Evolutionary conservation across 2,888 invertebrate species (phyloP), one percentile per base, ranked within the genome.

Genomic region (Callimorpha dominula): DNA sequence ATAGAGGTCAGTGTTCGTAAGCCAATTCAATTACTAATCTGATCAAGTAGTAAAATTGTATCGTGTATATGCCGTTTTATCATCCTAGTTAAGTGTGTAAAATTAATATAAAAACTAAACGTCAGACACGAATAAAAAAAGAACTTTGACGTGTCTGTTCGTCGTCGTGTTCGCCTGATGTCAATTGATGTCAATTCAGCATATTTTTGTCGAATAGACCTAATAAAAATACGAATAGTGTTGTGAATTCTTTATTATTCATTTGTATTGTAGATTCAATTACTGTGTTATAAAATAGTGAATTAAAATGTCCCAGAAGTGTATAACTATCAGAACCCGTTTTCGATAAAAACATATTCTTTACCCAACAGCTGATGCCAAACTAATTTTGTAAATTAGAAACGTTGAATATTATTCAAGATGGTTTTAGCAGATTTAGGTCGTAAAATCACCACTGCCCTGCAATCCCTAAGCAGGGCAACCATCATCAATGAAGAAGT

Each of bases 361-460:
- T 76, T 54, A 50, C 60, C 43, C 71, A 87, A 86, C 88, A 88
- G 88, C 88, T 88, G 88, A 89, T 88, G 78, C 79, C 76, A 80
- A 82, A 79, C 73, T 71, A 79, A 77, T 74, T 77, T 77, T 85
- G 63, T 74, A 71, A 46, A 69, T 73, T 75, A 57, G 54, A 74
- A 60, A 72, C 50, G 67, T 63, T 66, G 60, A 40, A 54, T 81
- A 85, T 77, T 79, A 79, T 84, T 81, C 91, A 97, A 96, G 92
- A 99, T 99, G 99, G 99, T 99, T 93, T 98, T 99, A 97, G 99
- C 99, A 89, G 99, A 99, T 97, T 97, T 99, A 93, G 99, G 99
- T 91, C 98, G 99, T 91, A 99, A 99, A 96, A 99, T 99, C 92
- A 99, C 99, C 89, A 98, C 99, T 94, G 99, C 99, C 80, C 96